phyloP scores from a whole-genome alignment of 2,888 invertebrate species.

The Tiliacea aurago region DNA sequence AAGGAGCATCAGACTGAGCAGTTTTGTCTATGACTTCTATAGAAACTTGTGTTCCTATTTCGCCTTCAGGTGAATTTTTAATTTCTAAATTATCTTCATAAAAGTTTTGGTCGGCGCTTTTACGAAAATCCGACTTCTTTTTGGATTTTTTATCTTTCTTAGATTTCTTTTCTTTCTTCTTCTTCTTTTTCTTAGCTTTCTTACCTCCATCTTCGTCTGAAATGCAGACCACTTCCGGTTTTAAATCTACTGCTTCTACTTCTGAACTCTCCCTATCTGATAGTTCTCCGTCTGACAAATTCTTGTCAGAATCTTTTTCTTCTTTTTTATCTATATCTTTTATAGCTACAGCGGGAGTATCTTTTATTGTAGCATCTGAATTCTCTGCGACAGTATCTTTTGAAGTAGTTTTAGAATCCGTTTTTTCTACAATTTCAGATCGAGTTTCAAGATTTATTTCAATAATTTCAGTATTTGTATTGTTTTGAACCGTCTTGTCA shows the following conservation, averaged over 20 bases:
- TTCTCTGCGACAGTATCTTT: slow-evolving; percentile 14
- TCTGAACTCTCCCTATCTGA: slow-evolving; percentile 81
- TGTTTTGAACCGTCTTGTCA: not conserved
- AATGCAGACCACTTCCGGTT: slow-evolving; percentile 89
- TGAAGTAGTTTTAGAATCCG: not conserved
- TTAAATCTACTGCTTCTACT: slow-evolving; percentile 78
- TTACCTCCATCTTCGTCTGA: slow-evolving; percentile 82
- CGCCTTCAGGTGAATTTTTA: not conserved
- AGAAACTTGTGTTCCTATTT: not conserved
- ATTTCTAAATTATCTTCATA: slow-evolving; percentile 65
- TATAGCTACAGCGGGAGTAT: slow-evolving; percentile 6
- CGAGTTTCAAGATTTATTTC: not conserved
- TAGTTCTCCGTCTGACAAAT: slow-evolving; percentile 82
- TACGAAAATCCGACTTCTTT: slow-evolving; percentile 82
- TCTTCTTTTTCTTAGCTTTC: slow-evolving; percentile 84
- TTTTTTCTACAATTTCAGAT: not conserved
- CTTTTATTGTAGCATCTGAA: not conserved
- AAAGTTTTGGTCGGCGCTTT: slow-evolving; percentile 80
- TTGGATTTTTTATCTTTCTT: slow-evolving; percentile 77
- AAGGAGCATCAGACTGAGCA: not conserved
- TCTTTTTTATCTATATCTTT: slow-evolving; percentile 26
- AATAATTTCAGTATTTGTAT: not conserved
- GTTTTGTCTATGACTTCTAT: slow-evolving; percentile 21
- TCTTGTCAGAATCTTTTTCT: slow-evolving; percentile 50
- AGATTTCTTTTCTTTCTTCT: slow-evolving; percentile 80